Base-by-base conservation (phyloP, 2,888 invertebrate species). In the Pollenia labialis region DNA sequence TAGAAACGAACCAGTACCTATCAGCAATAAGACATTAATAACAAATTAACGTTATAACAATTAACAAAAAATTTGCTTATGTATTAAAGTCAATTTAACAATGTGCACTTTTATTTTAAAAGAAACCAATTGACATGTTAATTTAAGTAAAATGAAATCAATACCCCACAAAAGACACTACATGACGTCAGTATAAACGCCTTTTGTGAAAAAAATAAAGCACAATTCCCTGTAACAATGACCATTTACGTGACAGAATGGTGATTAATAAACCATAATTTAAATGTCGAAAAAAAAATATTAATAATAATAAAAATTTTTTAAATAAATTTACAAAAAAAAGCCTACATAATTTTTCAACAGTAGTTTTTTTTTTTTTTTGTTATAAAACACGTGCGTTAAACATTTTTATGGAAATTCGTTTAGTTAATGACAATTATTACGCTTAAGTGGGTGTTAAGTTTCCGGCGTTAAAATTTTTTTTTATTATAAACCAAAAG, bases 141-240 rank as follows among this genome's bases (percentile, higher is more conserved):
- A 60, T 74, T 75, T 18, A 62, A 71, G 32, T 0, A 7, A 81
- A 56, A 66, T 11, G 11, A 48, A 54, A 76, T 1, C 56, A 52
- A 18, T 23, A 42, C 42, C 23, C 42, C 32, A 16, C n/a, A 40
- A 74, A 72, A 40, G 11, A 14, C 48, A 64, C 50, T 50, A 79
- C 60, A 76, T 86, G 80, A 86, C 86, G 83, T 86, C 80, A 86
- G 74, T 58, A 46, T 60, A 8, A 74, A 77, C 85, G 81, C 77
- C 85, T 83, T 60, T n/a, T 44, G 4, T 54, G 3, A 0, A 42
- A 42, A 50, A 18, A 23, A 50, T 44, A 52, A 23, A 48, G 10
- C 42, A 62, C 10, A 62, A 69, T 14, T n/a, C n/a, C 1, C 12
- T 16, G 9, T n/a, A 60, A 74, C 32, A 60, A 60, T 71, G 81